Evolutionary conservation across 2,113 vertebrate species (phyloP), one percentile per base, ranked within the genome.

Genomic region (Triplophysa dalaica): DNA sequence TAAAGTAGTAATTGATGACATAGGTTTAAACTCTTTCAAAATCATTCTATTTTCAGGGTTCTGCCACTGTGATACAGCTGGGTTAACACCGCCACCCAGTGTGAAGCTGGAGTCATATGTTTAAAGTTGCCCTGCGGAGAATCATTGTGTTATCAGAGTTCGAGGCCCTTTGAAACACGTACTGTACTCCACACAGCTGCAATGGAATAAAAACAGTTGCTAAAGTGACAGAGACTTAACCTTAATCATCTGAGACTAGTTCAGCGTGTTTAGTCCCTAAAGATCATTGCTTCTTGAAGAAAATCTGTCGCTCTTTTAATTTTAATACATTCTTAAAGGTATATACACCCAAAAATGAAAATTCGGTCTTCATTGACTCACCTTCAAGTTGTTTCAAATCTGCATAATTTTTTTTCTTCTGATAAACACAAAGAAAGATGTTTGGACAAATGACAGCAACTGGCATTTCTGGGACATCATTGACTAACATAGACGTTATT

Each of bases 31-130:
- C 41, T 11, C 41, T 11, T 43, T 43, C 1, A 43, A 43, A 45
- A 12, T 45, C 50, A 52, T 16, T 52, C 16, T 17, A 16, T 33
- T 33, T 43, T 66, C 9, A 33, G 10, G 7, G 4, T 2, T 43
- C 17, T 21, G 12, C 12, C 66, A 14, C 16, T 19, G 17, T 33
- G 7, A 38, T 33, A 73, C 13, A 5, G 72, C 38, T 75, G 58
- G 24, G 58, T 9, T 13, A 48, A 63, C 21, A 75, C 10, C 58
- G 58, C 73, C 73, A 48, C 17, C 73, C 21, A 75, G 73, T 29
- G 73, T 19, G 11, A 12, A 9, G 12, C 29, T 74, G 38, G 33
- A 41, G 21, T 17, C n/a, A 22, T 6, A 13, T 0, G 26, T 17
- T 8, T 50, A 9, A 50, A 54, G 33, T n/a, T 26, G 3, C 3